These are phyloP conservation scores for Elgaria multicarinata DNA, from an alignment of 2,113 vertebrate genomes.

Conservation along the genomic window DNA sequence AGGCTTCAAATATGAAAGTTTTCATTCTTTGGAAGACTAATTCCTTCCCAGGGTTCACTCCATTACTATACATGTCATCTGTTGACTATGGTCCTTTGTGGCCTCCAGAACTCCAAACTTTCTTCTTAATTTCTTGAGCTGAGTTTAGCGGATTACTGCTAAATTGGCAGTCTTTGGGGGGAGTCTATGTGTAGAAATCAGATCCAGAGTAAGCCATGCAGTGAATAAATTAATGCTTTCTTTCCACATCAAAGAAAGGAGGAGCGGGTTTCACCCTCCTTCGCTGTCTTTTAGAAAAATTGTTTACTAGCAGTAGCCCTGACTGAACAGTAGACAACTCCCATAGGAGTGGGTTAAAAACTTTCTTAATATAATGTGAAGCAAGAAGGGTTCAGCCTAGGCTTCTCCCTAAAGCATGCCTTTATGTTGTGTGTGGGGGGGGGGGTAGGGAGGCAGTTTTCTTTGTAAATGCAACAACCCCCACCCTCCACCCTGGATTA, in stretches of 20 bases:
- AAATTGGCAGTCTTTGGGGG: not conserved
- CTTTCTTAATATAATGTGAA: not conserved
- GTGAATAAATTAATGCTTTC: conserved; percentile 19
- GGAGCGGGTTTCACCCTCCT: not conserved
- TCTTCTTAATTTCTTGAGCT: conserved; percentile 12
- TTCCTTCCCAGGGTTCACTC: not conserved
- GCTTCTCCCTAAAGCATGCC: not conserved
- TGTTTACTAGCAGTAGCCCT: not conserved
- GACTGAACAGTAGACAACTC: not conserved
- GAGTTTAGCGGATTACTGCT: not conserved
- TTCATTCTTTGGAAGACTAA: conserved; percentile 8
- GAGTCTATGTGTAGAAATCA: not conserved
- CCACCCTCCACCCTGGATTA: not conserved
- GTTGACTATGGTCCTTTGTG: conserved; percentile 18
- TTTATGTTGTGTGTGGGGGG: not conserved
- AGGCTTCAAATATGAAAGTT: not conserved
- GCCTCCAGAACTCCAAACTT: not conserved
- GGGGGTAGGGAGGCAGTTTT: not conserved
- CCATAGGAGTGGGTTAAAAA: conserved; percentile 1
- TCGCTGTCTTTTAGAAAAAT: not conserved
- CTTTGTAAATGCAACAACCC: not conserved
- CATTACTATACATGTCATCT: not conserved
- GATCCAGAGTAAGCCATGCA: not conserved
- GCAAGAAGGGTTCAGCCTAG: not conserved
- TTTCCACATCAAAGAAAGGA: not conserved